Conservation (phyloP, 2,888 invertebrate genomes). For the Nomada flava region DNA sequence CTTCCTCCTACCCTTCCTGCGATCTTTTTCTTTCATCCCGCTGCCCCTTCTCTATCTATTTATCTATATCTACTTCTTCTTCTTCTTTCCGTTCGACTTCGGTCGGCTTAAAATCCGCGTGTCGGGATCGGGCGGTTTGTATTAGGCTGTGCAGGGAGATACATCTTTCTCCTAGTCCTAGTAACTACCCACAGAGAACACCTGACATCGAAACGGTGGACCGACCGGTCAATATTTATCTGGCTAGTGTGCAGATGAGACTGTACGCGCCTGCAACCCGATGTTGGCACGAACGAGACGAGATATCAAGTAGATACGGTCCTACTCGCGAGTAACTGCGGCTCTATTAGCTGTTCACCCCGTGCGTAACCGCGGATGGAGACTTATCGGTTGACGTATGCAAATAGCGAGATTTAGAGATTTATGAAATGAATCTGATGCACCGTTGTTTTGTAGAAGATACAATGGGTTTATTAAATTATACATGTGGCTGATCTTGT, state of each 20-base stretch:
- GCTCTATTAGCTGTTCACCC: constrained; percentile 59
- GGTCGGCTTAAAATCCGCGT: constrained; percentile 65
- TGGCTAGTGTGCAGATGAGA: constrained; percentile 19
- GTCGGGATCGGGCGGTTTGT: constrained; percentile 50
- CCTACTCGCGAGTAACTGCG: constrained; percentile 54
- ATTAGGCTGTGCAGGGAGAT: constrained; percentile 67
- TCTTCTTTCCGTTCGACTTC: constrained; percentile 30
- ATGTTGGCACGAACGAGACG: constrained; percentile 31
- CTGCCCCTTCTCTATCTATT: constrained; percentile 12
- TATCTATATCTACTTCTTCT: constrained; percentile 26
- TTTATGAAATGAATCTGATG: neutral
- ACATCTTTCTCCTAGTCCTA: constrained; percentile 63
- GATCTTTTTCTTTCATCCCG: neutral
- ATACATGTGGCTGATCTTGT: no score
- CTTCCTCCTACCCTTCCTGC: constrained; percentile 5
- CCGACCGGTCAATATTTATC: constrained; percentile 70
- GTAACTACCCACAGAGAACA: constrained; percentile 71
- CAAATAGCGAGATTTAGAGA: neutral
- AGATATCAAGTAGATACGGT: constrained; percentile 63
- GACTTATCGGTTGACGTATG: constrained; percentile 33
- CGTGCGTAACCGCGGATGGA: constrained; percentile 33
- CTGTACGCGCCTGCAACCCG: constrained; percentile 15
- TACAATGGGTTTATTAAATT: neutral
- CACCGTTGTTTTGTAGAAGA: neutral
- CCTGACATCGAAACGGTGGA: constrained; percentile 58